phyloP scores from a whole-genome alignment of 2,113 vertebrate species.

The Sphaerodactylus townsendi region DNA sequence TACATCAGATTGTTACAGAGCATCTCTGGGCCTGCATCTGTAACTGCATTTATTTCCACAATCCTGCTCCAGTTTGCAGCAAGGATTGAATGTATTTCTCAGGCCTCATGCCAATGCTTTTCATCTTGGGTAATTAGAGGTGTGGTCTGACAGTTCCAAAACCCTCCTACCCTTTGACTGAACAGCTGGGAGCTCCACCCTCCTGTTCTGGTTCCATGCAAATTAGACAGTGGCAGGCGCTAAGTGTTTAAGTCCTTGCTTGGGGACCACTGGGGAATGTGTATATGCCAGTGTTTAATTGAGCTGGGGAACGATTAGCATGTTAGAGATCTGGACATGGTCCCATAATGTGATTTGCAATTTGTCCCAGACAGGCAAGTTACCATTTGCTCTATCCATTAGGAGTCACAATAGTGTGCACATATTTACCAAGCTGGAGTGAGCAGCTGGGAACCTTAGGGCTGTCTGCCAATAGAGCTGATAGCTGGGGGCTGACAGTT shows the following conservation, averaged over 20 bases:
- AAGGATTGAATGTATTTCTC: background rate
- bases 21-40: background rate
- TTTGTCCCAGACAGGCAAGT: slow-evolving; percentile 58
- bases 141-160: background rate
- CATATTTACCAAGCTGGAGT: slow-evolving; percentile 49
- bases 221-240: background rate
- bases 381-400: slow-evolving; percentile 49
- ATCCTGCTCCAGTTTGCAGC: background rate
- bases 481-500: background rate
- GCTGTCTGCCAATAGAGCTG: slow-evolving; percentile 38
- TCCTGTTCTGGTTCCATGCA: background rate
- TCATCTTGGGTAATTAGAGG: background rate
- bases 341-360: slow-evolving; percentile 52
- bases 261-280: slow-evolving; percentile 16
- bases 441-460: slow-evolving; percentile 45
- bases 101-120: background rate
- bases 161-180: background rate
- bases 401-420: slow-evolving; percentile 32
- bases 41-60: background rate
- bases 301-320: slow-evolving; percentile 45
- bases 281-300: slow-evolving; percentile 24
- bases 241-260: slow-evolving; percentile 29
- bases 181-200: background rate
- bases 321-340: slow-evolving; percentile 46
- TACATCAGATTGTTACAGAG: slow-evolving; percentile 23